Percentiles rank a stretch among this genome's conserved stretches.
Conservation (phyloP, 2,888 invertebrate species). For the Oithona nana region DNA sequence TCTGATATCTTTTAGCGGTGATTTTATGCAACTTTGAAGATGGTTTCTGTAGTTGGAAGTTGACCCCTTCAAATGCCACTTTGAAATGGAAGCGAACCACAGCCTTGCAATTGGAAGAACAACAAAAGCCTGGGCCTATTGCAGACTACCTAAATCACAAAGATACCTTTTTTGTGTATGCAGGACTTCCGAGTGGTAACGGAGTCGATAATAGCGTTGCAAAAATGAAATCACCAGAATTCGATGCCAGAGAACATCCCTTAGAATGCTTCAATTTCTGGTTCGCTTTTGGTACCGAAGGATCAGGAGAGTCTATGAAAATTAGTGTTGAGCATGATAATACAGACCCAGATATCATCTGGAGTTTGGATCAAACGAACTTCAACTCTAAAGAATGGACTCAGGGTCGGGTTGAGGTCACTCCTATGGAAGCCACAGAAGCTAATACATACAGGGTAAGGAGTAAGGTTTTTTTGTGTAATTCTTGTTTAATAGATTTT, state of each 20-base stretch:
- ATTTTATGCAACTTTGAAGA: no score
- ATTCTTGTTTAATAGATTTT: background rate
- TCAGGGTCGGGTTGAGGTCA: background rate
- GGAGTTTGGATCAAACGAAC: background rate
- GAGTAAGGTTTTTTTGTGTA: background rate
- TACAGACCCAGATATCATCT: background rate
- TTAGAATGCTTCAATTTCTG: background rate
- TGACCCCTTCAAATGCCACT: no score
- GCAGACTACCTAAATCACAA: no score
- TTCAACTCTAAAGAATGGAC: background rate
- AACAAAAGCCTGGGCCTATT: no score
- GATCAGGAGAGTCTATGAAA: background rate
- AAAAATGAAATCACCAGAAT: background rate
- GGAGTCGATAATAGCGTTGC: no score
- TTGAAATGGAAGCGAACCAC: no score
- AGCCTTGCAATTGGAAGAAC: no score
- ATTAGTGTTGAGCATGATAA: background rate
- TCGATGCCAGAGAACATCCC: background rate
- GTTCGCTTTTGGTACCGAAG: background rate
- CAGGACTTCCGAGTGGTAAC: no score
- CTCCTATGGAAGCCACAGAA: background rate
- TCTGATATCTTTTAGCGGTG: no score
- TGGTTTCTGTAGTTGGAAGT: no score
- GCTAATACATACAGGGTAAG: no score
- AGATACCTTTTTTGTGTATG: no score